Percentiles rank a stretch among this genome's conserved stretches.
phyloP scores from a whole-genome alignment of 2,113 vertebrate species.

The Conger conger region DNA sequence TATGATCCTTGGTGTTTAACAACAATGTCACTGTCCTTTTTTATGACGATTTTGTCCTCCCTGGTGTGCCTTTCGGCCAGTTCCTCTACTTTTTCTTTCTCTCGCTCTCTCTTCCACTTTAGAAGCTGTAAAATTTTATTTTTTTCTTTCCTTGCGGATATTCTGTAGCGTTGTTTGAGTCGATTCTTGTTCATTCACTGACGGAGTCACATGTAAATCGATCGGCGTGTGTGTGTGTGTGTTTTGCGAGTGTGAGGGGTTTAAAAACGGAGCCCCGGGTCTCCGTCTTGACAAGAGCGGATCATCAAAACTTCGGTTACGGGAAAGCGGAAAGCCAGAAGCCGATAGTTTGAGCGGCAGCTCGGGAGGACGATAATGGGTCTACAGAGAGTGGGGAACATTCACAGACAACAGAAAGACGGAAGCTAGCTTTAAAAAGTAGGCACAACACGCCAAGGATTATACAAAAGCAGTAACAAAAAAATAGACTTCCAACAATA shows the following conservation, averaged over 20 bases:
- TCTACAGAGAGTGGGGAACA: conserved; percentile 7
- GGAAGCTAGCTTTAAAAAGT: neutral
- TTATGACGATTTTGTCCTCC: conserved; percentile 64
- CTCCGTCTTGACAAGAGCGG: conserved; percentile 69
- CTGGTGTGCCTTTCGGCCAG: conserved; percentile 53
- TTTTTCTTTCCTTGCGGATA: conserved; percentile 61
- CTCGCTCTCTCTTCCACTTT: conserved; percentile 59
- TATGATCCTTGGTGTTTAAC: conserved; percentile 61
- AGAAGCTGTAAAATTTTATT: conserved; percentile 51
- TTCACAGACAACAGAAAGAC: neutral
- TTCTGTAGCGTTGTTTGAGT: conserved; percentile 63
- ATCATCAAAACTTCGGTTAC: conserved; percentile 58
- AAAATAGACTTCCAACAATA: neutral
- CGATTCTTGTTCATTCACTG: conserved; percentile 69
- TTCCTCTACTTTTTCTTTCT: conserved; percentile 55
- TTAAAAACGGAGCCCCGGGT: conserved; percentile 65
- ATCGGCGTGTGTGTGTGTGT: conserved; percentile 54
- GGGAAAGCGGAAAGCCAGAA: conserved; percentile 47
- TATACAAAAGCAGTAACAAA: neutral
- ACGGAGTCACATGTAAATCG: conserved; percentile 76
- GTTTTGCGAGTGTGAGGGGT: conserved; percentile 59
- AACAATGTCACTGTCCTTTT: conserved; percentile 59
- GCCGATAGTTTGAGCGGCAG: conserved; percentile 45
- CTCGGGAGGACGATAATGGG: conserved; percentile 32
- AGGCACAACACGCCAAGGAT: neutral